Evolutionary conservation across 2,797 vertebrate species (phyloP), one percentile per base, ranked within the genome.

Genomic region (Pithecia hirsuta): DNA sequence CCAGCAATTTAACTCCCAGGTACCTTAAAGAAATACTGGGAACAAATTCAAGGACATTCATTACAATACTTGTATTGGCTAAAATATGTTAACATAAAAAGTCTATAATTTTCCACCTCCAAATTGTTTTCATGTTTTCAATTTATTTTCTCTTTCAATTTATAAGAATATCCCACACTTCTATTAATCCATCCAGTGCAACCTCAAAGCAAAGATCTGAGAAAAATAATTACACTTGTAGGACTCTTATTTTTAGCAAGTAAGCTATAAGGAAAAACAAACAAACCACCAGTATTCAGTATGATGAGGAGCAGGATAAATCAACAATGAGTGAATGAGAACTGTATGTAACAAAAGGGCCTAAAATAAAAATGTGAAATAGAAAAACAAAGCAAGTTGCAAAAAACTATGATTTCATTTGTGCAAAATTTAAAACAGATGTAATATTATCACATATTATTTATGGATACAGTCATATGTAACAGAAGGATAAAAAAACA

Each of bases 21-120:
- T 89, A 80, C 28, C 39, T 95, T 91, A 79, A 93, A 74, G 14
- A 92, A 97, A 81, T 76, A 39, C 2, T 13, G 75, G 52, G 81
- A 93, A 72, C 19, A 81, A 36, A 28, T 75, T 74, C 59, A 96
- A 89, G 20, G 30, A 93, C 48, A 91, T 85, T 97, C 36, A 82
- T 46, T 33, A 1, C 55, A 75, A 81, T 6, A 70, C 30, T 89
- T 88, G 17, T 59, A 94, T 75, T 44, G 5, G 11, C 24, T 94
- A 50, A 93, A 93, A 39, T 96, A 57, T 89, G 83, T 93, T 92
- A 80, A 94, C 20, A 83, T 19, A 89, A 95, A n/a, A 64, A 96
- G 46, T 59, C 15, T 15, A 46, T 83, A 44, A 20, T 88, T 85
- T 95, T 83, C 17, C 93, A 86, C 5, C 13, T 5, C 19, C 67